Evolutionary conservation across 2,113 vertebrate genomes (phyloP).

Genomic region (Myodes glareolus): DNA sequence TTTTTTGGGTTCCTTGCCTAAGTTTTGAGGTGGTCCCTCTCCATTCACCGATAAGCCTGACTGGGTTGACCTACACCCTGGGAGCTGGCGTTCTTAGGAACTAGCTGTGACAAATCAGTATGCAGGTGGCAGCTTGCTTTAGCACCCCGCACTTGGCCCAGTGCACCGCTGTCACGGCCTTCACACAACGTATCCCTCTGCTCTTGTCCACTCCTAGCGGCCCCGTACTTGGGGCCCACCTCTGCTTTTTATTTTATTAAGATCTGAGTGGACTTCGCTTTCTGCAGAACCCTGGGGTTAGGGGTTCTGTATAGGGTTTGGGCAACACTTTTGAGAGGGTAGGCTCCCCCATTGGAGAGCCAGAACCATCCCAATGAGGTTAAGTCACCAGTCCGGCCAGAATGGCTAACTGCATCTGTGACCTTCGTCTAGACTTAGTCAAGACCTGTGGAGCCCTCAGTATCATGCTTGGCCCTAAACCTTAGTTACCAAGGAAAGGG

Average conservation of each 20-base stretch:
- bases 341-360: background rate
- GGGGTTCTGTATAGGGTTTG: slow-evolving; percentile 27
- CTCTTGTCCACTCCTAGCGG: background rate
- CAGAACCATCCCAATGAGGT: slow-evolving; percentile 36
- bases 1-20: background rate
- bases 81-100: background rate
- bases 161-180: background rate
- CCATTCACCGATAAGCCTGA: background rate
- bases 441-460: background rate
- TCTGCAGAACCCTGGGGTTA: background rate
- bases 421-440: background rate
- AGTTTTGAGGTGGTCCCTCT: background rate
- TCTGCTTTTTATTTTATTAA: background rate
- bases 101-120: slow-evolving; percentile 47
- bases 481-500: background rate
- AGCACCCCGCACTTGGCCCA: background rate
- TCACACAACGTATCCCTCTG: background rate
- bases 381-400: background rate
- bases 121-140: background rate
- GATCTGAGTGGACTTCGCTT: slow-evolving; percentile 52
- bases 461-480: background rate
- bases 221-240: background rate
- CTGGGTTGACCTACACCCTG: background rate
- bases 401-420: background rate
- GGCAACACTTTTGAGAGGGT: slow-evolving; percentile 26